phyloP scores from a whole-genome alignment of 2,888 invertebrate genomes.

The Leptinotarsa rubiginosa region DNA sequence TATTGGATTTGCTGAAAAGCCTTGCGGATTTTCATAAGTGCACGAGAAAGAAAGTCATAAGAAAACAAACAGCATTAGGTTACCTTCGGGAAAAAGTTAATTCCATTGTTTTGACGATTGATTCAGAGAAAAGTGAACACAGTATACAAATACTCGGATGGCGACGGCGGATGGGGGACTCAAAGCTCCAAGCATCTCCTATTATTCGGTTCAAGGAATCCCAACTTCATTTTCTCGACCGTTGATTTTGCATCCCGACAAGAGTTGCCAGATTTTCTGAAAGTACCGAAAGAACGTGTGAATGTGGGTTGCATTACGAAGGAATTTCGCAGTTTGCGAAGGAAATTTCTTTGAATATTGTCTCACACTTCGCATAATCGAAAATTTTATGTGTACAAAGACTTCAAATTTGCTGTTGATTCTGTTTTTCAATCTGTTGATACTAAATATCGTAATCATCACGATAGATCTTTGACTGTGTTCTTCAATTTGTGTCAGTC shows the following conservation, averaged over 20 bases:
- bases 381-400: too few species aligned
- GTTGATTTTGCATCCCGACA: constrained; percentile 67
- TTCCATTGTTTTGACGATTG: constrained; percentile 55
- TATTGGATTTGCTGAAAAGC: constrained; percentile 26
- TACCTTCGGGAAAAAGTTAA: constrained; percentile 47
- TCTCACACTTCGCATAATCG: too few species aligned
- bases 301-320: constrained; percentile 4
- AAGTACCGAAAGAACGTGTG: constrained; percentile 19
- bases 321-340: background rate
- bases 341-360: background rate
- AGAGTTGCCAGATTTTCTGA: constrained; percentile 55
- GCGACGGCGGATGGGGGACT: constrained; percentile 52
- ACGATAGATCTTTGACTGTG: too few species aligned
- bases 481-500: too few species aligned
- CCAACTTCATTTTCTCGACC: constrained; percentile 72
- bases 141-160: constrained; percentile 47
- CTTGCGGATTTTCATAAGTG: constrained; percentile 36
- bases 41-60: constrained; percentile 37
- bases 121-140: constrained; percentile 54
- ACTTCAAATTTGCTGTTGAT: too few species aligned
- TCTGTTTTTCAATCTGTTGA: too few species aligned
- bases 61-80: constrained; percentile 45
- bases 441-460: too few species aligned
- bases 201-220: constrained; percentile 68
- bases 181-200: constrained; percentile 63